Percentiles rank a stretch among this genome's conserved stretches.
phyloP scores from a whole-genome alignment of 2,888 invertebrate genomes.

The Palloptera scutellata region DNA sequence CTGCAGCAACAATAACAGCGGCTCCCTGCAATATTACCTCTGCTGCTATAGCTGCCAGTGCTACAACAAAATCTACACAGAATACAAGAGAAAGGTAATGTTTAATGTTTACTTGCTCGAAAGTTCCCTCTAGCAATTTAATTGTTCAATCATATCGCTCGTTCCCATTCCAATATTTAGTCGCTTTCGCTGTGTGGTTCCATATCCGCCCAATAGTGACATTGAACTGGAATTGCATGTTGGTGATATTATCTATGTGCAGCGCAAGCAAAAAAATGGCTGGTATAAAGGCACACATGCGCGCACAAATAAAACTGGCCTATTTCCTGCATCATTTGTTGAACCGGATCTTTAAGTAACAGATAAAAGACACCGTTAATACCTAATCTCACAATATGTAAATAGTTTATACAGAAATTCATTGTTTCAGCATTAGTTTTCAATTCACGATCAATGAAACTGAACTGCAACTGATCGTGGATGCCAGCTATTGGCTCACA shows the following conservation, averaged over 20 bases:
- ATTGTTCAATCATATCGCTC: not conserved
- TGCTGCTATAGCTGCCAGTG: slow-evolving; percentile 58
- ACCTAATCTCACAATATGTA: too few species aligned
- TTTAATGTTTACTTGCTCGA: not conserved
- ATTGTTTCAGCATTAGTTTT: too few species aligned
- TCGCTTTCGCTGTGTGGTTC: slow-evolving; percentile 88
- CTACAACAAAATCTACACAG: slow-evolving; percentile 60
- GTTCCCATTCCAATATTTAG: slow-evolving; percentile 35
- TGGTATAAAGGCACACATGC: slow-evolving; percentile 95
- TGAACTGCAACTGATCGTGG: too few species aligned
- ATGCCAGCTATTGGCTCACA: too few species aligned
- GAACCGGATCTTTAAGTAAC: slow-evolving; percentile 67
- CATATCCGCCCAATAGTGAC: slow-evolving; percentile 94
- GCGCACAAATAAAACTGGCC: slow-evolving; percentile 89
- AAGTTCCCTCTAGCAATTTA: not conserved
- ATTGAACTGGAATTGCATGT: slow-evolving; percentile 89
- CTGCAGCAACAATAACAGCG: slow-evolving; percentile 32
- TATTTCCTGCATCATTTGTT: slow-evolving; percentile 95
- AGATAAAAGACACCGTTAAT: not conserved
- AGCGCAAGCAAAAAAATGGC: slow-evolving; percentile 91
- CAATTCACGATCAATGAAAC: too few species aligned
- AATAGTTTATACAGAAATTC: too few species aligned
- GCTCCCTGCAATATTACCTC: slow-evolving; percentile 45
- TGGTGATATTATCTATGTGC: slow-evolving; percentile 90
- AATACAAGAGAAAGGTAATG: slow-evolving; percentile 64